Evolutionary conservation across 2,888 invertebrate genomes (phyloP).

Genomic region (Serrognathus titanus): DNA sequence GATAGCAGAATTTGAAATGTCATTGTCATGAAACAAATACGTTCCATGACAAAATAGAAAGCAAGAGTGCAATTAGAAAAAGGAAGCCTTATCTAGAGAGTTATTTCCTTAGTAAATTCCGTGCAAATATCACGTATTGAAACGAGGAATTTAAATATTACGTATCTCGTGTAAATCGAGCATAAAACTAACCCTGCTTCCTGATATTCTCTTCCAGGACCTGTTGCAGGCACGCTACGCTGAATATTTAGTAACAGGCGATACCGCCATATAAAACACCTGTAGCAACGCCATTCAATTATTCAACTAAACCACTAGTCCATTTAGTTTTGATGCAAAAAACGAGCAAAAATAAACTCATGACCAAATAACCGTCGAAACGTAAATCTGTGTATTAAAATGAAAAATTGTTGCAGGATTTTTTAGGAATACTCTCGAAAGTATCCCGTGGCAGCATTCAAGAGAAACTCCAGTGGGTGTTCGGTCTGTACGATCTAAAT

Average conservation of each 20-base stretch:
- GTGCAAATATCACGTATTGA: too few species aligned
- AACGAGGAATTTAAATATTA: too few species aligned
- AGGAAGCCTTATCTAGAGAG: too few species aligned
- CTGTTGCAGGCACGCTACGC: conserved; percentile 14
- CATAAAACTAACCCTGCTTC: conserved; percentile 3
- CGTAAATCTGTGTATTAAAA: too few species aligned
- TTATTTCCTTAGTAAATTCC: too few species aligned
- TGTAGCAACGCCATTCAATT: conserved; percentile 13
- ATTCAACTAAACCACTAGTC: conserved; percentile 13
- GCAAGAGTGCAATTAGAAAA: too few species aligned
- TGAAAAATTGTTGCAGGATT: conserved; percentile 61
- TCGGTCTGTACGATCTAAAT: conserved; percentile 82
- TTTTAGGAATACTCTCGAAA: conserved; percentile 77
- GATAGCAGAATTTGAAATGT: too few species aligned
- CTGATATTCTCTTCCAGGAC: conserved; percentile 12
- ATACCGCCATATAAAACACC: conserved; percentile 13
- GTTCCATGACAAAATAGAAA: too few species aligned
- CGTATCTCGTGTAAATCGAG: too few species aligned
- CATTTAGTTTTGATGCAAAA: neutral
- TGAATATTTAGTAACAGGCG: conserved; percentile 15
- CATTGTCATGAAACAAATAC: too few species aligned
- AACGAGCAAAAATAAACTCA: too few species aligned
- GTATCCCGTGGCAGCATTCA: conserved; percentile 79
- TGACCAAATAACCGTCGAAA: too few species aligned
- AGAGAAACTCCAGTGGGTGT: conserved; percentile 87